Evolutionary conservation across 2,888 invertebrate species (phyloP), one percentile per base, ranked within the genome.

Genomic region (Drosophila quinaria): DNA sequence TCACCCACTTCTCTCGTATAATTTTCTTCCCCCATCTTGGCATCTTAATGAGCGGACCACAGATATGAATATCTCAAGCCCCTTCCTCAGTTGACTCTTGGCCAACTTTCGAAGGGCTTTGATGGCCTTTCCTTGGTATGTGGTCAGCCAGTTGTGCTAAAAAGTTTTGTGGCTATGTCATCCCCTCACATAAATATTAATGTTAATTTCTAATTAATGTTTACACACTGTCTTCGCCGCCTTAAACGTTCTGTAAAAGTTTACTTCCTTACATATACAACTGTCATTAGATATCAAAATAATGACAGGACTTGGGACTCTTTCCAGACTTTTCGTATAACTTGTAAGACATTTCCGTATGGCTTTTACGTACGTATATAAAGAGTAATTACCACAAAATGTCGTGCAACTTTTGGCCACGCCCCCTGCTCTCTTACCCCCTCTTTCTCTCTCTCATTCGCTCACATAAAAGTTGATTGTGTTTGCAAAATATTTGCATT

Each of bases 171-270:
- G 15, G 9, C 11, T 1, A 13, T 11, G 15, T 10, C 13, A 29
- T 17, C 22, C 42, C 13, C 2, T 19, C n/a, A 8, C 68, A 69
- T 78, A 68, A 78, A 75, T 61, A 76, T 64, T 15, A 74, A 78
- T 76, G 68, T 64, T 68, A 64, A 74, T 75, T 68, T 73, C 56
- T 63, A 74, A 75, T 75, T 75, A 78, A 73, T 60, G 49, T 58
- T 73, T 52, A 73, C 67, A 37, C 10, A 31, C 50, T 35, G 50
- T 29, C 58, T 8, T 59, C 19, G 33, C 8, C 58, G 44, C 11
- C 54, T 50, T 54, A 66, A 72, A 61, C 39, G 73, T 17, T 61
- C 9, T 4, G 47, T 37, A 44, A 66, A 76, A 62, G 41, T 78
- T 75, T 37, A 55, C 66, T 55, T 13, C 22, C 19, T 39, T 55